Evolutionary conservation across 2,113 vertebrate species (phyloP).

Genomic region (Eidolon helvum): DNA sequence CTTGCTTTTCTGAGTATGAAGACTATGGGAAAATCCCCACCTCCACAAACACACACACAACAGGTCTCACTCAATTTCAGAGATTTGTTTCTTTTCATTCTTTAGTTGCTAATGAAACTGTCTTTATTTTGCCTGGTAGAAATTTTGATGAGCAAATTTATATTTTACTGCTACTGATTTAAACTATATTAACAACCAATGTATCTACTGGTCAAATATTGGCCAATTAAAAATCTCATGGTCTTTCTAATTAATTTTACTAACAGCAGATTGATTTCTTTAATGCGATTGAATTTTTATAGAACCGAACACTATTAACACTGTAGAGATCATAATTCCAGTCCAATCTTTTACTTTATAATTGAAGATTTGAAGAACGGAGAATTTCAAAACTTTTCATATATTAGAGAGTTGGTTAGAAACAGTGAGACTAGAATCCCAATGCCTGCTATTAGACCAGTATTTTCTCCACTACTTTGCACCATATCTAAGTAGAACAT

Average conservation of each 20-base stretch:
- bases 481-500: not conserved
- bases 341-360: not conserved
- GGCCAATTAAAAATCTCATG: not conserved
- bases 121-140: not conserved
- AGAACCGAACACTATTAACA: not conserved
- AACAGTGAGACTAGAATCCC: not conserved
- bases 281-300: not conserved
- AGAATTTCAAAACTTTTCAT: not conserved
- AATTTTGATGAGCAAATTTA: not conserved
- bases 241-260: not conserved
- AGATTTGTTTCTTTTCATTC: not conserved
- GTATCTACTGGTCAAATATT: not conserved
- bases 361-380: not conserved
- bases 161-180: not conserved
- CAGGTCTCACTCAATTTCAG: not conserved
- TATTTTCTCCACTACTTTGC: not conserved
- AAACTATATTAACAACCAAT: not conserved
- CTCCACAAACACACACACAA: not conserved
- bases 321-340: not conserved
- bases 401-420: not conserved
- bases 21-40: not conserved
- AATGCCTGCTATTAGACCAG: not conserved
- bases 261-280: not conserved
- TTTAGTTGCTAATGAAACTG: not conserved
- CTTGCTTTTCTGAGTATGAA: not conserved